Conservation (phyloP, 1,140 invertebrate genomes). For the Lasioglossum albipes region DNA sequence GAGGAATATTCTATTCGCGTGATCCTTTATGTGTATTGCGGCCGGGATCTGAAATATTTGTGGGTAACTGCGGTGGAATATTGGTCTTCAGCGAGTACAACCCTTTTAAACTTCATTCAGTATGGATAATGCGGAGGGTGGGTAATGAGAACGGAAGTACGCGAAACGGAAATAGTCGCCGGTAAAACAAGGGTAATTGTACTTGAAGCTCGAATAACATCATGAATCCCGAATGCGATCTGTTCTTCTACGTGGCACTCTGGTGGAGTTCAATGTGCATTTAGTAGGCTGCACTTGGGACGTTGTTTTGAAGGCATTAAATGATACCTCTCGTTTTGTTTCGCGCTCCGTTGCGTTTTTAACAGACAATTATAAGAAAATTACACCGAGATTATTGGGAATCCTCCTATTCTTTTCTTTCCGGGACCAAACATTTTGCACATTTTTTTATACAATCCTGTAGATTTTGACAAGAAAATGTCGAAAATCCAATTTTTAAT, state of each 20-base stretch:
- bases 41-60: not conserved
- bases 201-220: not conserved
- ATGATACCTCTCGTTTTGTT: not conserved
- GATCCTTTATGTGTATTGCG: not conserved
- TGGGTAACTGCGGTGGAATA: not conserved
- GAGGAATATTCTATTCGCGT: not conserved
- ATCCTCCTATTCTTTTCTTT: too few relatives aligned
- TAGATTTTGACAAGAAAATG: too few relatives aligned
- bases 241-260: not conserved
- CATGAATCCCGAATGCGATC: slow-evolving; percentile 1
- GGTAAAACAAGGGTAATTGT: not conserved
- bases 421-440: too few relatives aligned
- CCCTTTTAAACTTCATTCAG: not conserved
- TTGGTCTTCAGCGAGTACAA: not conserved
- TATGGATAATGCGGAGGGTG: not conserved
- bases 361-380: too few relatives aligned
- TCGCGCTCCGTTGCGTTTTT: too few relatives aligned
- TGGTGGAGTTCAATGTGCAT: not conserved
- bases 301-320: not conserved
- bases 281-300: not conserved
- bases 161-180: not conserved
- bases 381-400: too few relatives aligned
- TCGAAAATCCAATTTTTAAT: too few relatives aligned
- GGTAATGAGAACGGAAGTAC: not conserved
- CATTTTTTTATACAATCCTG: too few relatives aligned